Evolutionary conservation across 2,888 invertebrate species (phyloP), one percentile per base, ranked within the genome.

Genomic region (Oegoconia quadripuncta): DNA sequence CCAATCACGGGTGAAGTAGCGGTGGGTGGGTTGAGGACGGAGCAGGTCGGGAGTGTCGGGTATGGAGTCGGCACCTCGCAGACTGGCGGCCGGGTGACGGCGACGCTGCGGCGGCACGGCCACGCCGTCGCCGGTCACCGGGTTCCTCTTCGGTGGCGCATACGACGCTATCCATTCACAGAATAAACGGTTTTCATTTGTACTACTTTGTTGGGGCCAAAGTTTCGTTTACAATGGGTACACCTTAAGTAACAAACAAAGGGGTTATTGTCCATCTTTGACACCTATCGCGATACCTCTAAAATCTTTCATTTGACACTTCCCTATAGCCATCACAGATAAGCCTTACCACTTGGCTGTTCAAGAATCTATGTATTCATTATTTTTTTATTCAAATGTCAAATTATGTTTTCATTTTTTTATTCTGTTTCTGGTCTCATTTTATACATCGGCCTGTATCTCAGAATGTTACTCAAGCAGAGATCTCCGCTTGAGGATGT

Each of bases 121-220:
- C 71, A 90, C 84, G 64, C 90, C 90, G 68, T 89, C 89, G 66
- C 90, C 90, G 61, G 90, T 90, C 80, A 90, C 90, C 58, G 90
- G 90, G 67, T 90, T 90, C 84, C 90, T 89, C 80, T 87, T 84
- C 87, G 90, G 83, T 70, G 81, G 86, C 59, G 67, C 62, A 76
- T 76, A 84, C 56, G 72, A 73, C 55, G 74, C 86, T 86, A 79
- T 81, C 73, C 82, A 82, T 79, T 78, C 59, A 79, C 74, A 84
- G 81, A 84, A 87, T 63, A 83, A 75, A 72, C 68, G 66, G 64
- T 81, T 84, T 78, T 80, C 75, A 84, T 81, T 76, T 65, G 61
- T 63, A 61, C 69, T 56, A 48, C 37, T 48, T 12, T 17, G n/a
- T n/a, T 18, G 18, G 47, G 42, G 42, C 41, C 48, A 45, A 43